phyloP scores from a whole-genome alignment of 1,140 invertebrate genomes.

The Octopus sinensis region DNA sequence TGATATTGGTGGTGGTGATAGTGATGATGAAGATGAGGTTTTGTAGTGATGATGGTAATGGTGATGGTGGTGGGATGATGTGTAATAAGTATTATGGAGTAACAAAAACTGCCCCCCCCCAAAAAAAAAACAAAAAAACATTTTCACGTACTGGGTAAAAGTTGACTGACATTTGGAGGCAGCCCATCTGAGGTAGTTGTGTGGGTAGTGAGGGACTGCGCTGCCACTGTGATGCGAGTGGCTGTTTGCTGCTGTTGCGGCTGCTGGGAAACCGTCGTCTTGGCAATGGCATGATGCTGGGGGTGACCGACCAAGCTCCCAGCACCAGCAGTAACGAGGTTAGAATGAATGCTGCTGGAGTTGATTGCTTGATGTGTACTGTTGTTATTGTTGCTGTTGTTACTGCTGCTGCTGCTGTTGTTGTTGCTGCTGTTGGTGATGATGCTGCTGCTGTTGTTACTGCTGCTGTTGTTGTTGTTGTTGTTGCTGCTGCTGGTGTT shows the following conservation, averaged over 20 bases:
- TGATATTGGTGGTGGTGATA: too few relatives aligned
- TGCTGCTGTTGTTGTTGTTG: neutral
- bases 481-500: neutral
- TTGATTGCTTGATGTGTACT: neutral
- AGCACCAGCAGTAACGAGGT: constrained; percentile 11
- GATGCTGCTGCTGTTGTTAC: neutral
- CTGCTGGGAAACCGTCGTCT: constrained; percentile 6
- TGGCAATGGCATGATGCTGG: constrained; percentile 16
- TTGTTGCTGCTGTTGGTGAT: neutral
- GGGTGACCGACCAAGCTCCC: constrained; percentile 15
- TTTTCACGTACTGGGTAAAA: constrained; percentile 48
- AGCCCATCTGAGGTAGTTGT: constrained; percentile 37
- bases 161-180: constrained; percentile 49
- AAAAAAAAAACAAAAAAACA: neutral
- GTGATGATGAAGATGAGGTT: too few relatives aligned
- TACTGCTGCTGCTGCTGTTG: neutral
- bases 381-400: neutral
- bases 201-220: constrained; percentile 29
- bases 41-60: too few relatives aligned
- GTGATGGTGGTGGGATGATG: too few relatives aligned
- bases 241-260: constrained; percentile 10
- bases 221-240: constrained; percentile 20
- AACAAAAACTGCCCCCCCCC: neutral
- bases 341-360: neutral
- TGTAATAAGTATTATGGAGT: too few relatives aligned